Percentiles rank a stretch among this genome's conserved stretches.
These are phyloP conservation scores for Lysandra coridon DNA, from an alignment of 2,888 invertebrate genomes.

Conservation along the genomic window DNA sequence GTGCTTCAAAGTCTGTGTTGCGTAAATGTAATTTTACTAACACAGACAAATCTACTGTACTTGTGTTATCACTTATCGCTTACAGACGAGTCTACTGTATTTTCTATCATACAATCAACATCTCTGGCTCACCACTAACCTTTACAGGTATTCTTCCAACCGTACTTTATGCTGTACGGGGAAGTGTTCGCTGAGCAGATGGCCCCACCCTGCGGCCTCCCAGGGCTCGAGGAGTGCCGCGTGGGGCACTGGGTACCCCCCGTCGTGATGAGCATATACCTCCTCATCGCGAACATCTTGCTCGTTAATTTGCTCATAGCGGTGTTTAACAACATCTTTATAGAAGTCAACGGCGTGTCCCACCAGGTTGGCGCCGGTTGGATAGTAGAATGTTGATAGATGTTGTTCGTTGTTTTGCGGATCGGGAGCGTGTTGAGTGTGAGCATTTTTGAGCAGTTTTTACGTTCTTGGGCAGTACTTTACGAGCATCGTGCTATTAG, in stretches of 20 bases:
- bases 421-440: not conserved
- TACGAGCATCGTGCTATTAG: no score
- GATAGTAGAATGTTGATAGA: conserved; percentile 28
- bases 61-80: not conserved
- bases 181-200: conserved; percentile 99
- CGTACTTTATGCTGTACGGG: conserved; percentile 99
- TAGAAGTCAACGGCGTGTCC: conserved; percentile 96
- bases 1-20: no score
- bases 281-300: conserved; percentile 97
- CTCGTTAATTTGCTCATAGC: conserved; percentile 98
- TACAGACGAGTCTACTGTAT: not conserved
- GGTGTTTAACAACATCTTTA: conserved; percentile 98
- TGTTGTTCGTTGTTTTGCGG: conserved; percentile 41
- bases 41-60: not conserved
- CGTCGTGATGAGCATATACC: conserved; percentile 96
- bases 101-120: not conserved
- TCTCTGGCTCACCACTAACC: conserved; percentile 54
- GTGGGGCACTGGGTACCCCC: conserved; percentile 97
- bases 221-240: conserved; percentile 86
- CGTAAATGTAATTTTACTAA: no score
- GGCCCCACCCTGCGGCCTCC: conserved; percentile 93
- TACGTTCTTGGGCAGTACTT: not conserved
- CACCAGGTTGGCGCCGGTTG: conserved; percentile 86
- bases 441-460: not conserved
- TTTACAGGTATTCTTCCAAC: conserved; percentile 94